Conservation (phyloP, 2,797 vertebrate genomes). For the Acomys russatus region DNA sequence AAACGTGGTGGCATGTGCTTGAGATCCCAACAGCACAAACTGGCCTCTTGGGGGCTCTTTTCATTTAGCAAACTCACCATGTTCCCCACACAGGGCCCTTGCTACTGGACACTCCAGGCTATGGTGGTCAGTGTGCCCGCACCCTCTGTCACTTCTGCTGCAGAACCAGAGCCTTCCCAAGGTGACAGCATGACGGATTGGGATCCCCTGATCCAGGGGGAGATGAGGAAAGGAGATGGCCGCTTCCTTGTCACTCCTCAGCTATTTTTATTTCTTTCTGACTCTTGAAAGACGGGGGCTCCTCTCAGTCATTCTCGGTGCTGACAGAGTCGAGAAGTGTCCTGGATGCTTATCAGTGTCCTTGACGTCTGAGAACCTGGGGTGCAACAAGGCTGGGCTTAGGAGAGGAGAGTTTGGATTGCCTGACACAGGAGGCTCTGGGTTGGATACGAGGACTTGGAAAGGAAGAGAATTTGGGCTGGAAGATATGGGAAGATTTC, state of each 20-base stretch:
- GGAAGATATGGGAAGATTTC: accelerated
- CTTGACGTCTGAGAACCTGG: neutral
- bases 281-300: slow-evolving; percentile 61
- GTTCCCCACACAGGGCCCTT: neutral
- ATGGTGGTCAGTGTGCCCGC: neutral
- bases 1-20: too few relatives aligned
- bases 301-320: neutral
- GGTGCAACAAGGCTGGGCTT: neutral
- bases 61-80: neutral
- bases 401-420: neutral
- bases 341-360: neutral
- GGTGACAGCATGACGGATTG: slow-evolving; percentile 31
- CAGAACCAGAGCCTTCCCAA: accelerated
- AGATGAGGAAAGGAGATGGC: slow-evolving; percentile 14
- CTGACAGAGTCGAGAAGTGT: neutral
- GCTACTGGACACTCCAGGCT: neutral
- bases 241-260: neutral
- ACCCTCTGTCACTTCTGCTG: neutral
- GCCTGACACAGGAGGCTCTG: too few relatives aligned
- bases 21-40: neutral
- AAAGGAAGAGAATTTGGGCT: neutral
- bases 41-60: accelerated
- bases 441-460: neutral
- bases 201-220: neutral
- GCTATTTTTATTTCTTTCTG: slow-evolving; percentile 68